Evolutionary conservation across 64 coral and sea anemone species (phyloP), one percentile per base, ranked within the genome.

Genomic region (Platygyra sinensis): DNA sequence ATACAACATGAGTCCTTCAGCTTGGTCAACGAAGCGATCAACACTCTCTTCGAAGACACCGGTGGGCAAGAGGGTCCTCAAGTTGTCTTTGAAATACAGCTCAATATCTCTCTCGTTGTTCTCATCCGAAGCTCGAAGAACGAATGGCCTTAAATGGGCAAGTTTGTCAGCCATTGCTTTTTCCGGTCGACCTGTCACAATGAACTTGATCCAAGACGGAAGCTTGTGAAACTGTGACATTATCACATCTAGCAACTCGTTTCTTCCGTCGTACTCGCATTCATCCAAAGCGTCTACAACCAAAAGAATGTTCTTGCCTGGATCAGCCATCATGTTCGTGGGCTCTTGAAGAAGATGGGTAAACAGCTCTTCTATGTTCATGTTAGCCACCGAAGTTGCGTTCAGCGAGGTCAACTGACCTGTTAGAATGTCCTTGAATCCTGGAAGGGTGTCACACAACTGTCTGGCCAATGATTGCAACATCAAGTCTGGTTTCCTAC

Each of bases 271-370:
- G 19, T 74, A 60, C 17, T 91, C 94, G 30, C 89, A 84, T 79
- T 95, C 94, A 64, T 95, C 94, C 18, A 95, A 80, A 39, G 77
- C 94, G 18, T 95, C 94, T 8, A 95, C 82, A 22, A 95, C 55
- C 18, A 95, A 27, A 19, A 95, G 57, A 9, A 91, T 33, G 39
- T 82, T 91, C 62, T 78, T 49, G 4, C 86, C 79, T 65, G 90
- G 84, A 27, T 92, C 77, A 10, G 42, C n/a, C 31, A 95, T 59
- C 72, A 77, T 91, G 73, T 95, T 77, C 1, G 73, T 74, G 17
- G 94, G 77, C 46, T 95, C 90, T 88, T 95, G 85, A 38, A 95
- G 71, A 18, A 92, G 72, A 38, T 92, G 30, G 5, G 77, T 80
- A 31, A 95, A 95, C 39, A 88, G 76, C 22, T 95, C 94, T 8